phyloP scores from a whole-genome alignment of 2,888 invertebrate species.

The Biston stratarius region DNA sequence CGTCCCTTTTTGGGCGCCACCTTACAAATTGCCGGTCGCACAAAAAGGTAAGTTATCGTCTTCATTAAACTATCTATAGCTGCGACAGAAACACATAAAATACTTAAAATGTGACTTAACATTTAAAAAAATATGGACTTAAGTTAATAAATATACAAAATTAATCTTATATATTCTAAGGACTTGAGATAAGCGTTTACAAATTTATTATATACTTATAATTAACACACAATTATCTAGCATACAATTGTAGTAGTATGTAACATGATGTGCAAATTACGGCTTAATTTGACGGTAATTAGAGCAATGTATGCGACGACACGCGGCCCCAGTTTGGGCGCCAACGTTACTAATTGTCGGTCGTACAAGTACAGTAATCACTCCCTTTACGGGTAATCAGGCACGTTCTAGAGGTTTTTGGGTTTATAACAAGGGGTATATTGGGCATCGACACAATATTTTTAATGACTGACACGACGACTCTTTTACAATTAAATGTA shows the following conservation, averaged over 20 bases:
- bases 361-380: conserved; percentile 35
- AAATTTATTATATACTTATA: not conserved
- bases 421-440: conserved; percentile 30
- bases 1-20: too few species aligned
- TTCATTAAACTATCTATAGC: too few species aligned
- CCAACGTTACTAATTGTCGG: conserved; percentile 49
- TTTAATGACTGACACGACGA: not conserved
- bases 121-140: too few species aligned
- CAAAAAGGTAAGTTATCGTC: too few species aligned
- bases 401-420: conserved; percentile 37
- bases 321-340: conserved; percentile 44
- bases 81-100: too few species aligned
- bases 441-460: not conserved
- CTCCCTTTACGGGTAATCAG: conserved; percentile 38
- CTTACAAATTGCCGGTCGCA: too few species aligned
- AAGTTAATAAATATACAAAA: too few species aligned
- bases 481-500: not conserved
- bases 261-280: conserved; percentile 28
- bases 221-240: not conserved
- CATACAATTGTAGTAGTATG: conserved; percentile 1
- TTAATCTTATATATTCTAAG: too few species aligned
- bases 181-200: too few species aligned
- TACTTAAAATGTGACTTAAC: too few species aligned
- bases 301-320: conserved; percentile 37
- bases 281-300: conserved; percentile 38